These are phyloP conservation scores for Odobenus rosmarus DNA, from an alignment of 2,113 vertebrate genomes.

Conservation along the genomic window DNA sequence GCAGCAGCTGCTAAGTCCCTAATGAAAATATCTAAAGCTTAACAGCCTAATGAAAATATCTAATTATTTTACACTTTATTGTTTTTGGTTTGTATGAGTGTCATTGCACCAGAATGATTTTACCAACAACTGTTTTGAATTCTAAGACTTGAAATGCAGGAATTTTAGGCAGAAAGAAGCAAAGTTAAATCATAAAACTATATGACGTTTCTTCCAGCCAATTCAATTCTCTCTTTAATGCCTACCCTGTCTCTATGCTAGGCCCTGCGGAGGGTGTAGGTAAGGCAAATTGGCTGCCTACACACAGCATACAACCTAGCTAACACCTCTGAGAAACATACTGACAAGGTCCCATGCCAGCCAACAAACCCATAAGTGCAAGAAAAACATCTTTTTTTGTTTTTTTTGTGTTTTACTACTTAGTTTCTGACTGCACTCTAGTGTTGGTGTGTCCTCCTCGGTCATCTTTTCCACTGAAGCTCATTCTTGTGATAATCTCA, in stretches of 20 bases:
- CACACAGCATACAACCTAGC: too few species aligned
- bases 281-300: not conserved
- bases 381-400: not conserved
- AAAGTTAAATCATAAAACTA: not conserved
- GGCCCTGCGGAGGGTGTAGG: rapidly evolving
- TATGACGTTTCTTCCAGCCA: not conserved
- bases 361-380: not conserved
- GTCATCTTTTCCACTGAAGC: not conserved
- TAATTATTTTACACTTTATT: conserved; percentile 55
- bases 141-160: conserved; percentile 4
- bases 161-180: conserved; percentile 2
- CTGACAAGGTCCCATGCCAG: not conserved
- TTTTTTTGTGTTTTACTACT: not conserved
- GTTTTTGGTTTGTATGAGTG: conserved; percentile 23
- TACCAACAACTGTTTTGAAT: conserved; percentile 36
- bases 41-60: not conserved
- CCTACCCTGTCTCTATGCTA: not conserved
- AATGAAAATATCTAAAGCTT: not conserved
- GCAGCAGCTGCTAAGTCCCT: conserved; percentile 38
- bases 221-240: not conserved
- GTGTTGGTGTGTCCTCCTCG: not conserved
- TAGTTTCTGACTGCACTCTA: not conserved
- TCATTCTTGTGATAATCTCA: not conserved
- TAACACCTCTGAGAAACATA: not conserved
- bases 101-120: conserved; percentile 20